Evolutionary conservation across 2,113 vertebrate genomes (phyloP), one percentile per base, ranked within the genome.

Genomic region (Labrus mixtus): DNA sequence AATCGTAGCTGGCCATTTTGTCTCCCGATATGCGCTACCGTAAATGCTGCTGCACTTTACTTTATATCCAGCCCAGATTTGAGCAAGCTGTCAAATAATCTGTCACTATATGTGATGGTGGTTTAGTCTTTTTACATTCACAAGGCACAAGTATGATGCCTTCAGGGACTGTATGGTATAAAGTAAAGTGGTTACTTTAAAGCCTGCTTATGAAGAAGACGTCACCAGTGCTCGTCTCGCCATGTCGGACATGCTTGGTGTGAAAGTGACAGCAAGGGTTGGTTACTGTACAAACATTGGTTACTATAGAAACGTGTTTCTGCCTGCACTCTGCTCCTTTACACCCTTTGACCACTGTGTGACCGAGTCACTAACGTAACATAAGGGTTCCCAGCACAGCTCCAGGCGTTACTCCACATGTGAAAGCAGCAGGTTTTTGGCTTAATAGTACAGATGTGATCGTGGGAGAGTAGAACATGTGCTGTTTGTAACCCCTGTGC

Each of bases 21-120:
- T 82, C 71, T 81, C 82, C 77, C 82, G 67, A 78, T 65, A 69
- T 58, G 54, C 45, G 19, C 82, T 70, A 43, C 76, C 22, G 71
- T 84, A 83, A 70, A 83, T 59, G 78, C 82, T 79, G 68, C 73
- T 72, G 76, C 83, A 82, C 87, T 90, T 90, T 81, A 86, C 89
- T 87, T 90, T 85, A 87, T 83, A 80, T 65, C 71, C 63, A 50
- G 10, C 17, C 55, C 65, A 41, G 25, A 36, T 25, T 45, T 16
- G 59, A 59, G 53, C 33, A 56, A 45, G 57, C 23, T 55, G 16
- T 66, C 12, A 48, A 70, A 23, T 6, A 1, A 3, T 19, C 48
- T 68, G 63, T 63, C 29, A 25, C 61, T 25, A 41, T 25, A 41
- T 39, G 50, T 67, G 70, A 43, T 48, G 43, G 43, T 45, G 19